These are phyloP conservation scores for Macaria liturata DNA, from an alignment of 2,888 invertebrate genomes.

Conservation along the genomic window DNA sequence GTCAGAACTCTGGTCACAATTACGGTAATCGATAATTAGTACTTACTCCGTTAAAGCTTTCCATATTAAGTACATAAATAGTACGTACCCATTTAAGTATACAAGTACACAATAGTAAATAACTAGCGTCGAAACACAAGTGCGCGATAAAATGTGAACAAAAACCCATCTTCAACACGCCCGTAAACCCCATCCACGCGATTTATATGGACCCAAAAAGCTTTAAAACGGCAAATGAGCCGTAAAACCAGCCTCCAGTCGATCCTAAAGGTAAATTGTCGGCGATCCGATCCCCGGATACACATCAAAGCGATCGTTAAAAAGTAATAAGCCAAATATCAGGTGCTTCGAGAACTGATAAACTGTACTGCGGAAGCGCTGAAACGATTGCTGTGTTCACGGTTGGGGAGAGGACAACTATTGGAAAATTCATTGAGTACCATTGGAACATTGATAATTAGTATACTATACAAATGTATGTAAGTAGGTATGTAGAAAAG, in stretches of 20 bases:
- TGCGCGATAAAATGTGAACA: neutral
- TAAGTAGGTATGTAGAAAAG: too few relatives aligned
- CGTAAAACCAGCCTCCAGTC: slow-evolving; percentile 28
- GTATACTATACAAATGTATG: too few relatives aligned
- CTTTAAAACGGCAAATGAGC: slow-evolving; percentile 22
- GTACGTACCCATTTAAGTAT: neutral
- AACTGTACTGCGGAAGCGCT: slow-evolving; percentile 12
- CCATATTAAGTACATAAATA: too few relatives aligned
- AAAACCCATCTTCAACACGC: slow-evolving; percentile 8
- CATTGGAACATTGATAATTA: too few relatives aligned
- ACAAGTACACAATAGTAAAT: too few relatives aligned
- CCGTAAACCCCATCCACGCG: slow-evolving; percentile 1
- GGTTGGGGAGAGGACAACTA: too few relatives aligned
- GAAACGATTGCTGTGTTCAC: too few relatives aligned
- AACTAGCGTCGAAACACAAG: neutral
- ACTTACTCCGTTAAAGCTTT: too few relatives aligned
- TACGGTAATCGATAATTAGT: too few relatives aligned
- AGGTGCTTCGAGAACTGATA: slow-evolving; percentile 18
- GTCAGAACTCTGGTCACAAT: too few relatives aligned
- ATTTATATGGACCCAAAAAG: slow-evolving; percentile 9
- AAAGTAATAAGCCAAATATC: slow-evolving; percentile 32
- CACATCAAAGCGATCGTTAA: slow-evolving; percentile 27
- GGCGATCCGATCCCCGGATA: slow-evolving; percentile 16
- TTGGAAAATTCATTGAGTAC: too few relatives aligned
- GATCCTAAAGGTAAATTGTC: slow-evolving; percentile 22